Evolutionary conservation across 2,113 vertebrate genomes (phyloP), one percentile per base, ranked within the genome.

Genomic region (Leptocoma aspasia): DNA sequence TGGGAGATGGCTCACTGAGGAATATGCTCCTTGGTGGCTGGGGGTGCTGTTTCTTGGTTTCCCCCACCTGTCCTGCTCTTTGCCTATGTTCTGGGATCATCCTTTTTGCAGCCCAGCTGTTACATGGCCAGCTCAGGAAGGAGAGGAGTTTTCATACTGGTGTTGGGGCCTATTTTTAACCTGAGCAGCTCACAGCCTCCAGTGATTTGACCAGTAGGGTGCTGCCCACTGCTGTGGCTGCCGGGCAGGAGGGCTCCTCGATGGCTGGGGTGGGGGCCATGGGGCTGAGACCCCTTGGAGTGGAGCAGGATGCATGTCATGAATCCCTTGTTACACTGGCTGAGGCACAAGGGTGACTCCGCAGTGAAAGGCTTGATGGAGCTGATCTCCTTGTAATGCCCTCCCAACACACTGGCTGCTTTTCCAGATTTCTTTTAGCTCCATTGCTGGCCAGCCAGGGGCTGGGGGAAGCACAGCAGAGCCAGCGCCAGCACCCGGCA

Each of bases 371-470:
- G 18, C 17, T 64, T 15, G 1, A 11, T 35, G 41, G 47, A 82
- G 61, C 35, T 54, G 28, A 37, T 71, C 52, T 78, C 41, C 30
- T 49, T 23, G 4, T 45, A 79, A 39, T 11, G 11, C 64, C 18
- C 50, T 77, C 78, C 54, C 33, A 26, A 4, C 0, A 0, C 33
- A 14, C n/a, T 2, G 2, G 6, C n/a, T 33, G 0, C 71, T 75
- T 86, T 47, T 71, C 52, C 53, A 82, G 66, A 11, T 22, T 63
- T 45, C 49, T 22, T 54, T 47, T 41, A 61, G 30, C 60, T 73
- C 33, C 5, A 0, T 5, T 0, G 1, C 53, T 26, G 17, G 42
- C 28, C 53, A 41, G 37, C 16, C 15, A 3, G 44, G n/a, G 57
- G 19, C 75, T 2, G 6, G 17, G 65, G 50, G 20, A 50, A 82